Evolutionary conservation across 2,113 vertebrate species (phyloP).

Genomic region (Clarias gariepinus): DNA sequence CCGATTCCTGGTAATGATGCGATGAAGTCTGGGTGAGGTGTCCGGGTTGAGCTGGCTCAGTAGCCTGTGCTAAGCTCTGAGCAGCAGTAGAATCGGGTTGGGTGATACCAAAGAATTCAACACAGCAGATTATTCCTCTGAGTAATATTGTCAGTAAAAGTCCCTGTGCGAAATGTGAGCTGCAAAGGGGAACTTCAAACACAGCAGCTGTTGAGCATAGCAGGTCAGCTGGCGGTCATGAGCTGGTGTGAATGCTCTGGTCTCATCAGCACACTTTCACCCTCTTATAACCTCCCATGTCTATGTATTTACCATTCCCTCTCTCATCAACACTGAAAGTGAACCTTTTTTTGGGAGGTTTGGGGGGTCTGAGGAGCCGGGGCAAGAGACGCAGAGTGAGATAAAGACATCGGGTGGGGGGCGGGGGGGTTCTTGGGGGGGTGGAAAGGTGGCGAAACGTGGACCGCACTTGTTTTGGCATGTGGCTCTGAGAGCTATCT

Average conservation of each 20-base stretch:
- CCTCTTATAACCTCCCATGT: constrained; percentile 35
- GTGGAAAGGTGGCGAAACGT: constrained; percentile 59
- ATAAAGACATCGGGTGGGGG: constrained; percentile 55
- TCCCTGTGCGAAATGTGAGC: constrained; percentile 74
- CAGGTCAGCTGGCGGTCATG: constrained; percentile 73
- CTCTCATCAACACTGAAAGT: constrained; percentile 53
- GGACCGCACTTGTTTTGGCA: constrained; percentile 64
- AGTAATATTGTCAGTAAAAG: constrained; percentile 68
- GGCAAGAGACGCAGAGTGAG: constrained; percentile 19
- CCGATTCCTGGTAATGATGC: constrained; percentile 42
- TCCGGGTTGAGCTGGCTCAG: constrained; percentile 21
- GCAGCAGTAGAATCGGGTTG: constrained; percentile 34
- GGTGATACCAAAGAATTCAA: constrained; percentile 49
- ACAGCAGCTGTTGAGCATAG: constrained; percentile 72
- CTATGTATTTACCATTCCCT: constrained; percentile 43
- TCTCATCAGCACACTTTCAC: constrained; percentile 53
- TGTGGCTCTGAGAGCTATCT: constrained; percentile 56
- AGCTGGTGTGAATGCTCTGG: constrained; percentile 65
- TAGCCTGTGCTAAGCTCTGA: constrained; percentile 19
- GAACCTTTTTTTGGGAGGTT: constrained; percentile 48
- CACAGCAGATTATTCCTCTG: constrained; percentile 51
- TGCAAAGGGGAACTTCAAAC: constrained; percentile 71
- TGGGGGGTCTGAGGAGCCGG: neutral
- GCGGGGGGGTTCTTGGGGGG: too few species aligned
- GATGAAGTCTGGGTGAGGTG: constrained; percentile 17